Percentiles rank a stretch among this genome's conserved stretches.
Evolutionary conservation across 2,888 invertebrate species (phyloP).

Genomic region (Rhorus exstirpatorius): DNA sequence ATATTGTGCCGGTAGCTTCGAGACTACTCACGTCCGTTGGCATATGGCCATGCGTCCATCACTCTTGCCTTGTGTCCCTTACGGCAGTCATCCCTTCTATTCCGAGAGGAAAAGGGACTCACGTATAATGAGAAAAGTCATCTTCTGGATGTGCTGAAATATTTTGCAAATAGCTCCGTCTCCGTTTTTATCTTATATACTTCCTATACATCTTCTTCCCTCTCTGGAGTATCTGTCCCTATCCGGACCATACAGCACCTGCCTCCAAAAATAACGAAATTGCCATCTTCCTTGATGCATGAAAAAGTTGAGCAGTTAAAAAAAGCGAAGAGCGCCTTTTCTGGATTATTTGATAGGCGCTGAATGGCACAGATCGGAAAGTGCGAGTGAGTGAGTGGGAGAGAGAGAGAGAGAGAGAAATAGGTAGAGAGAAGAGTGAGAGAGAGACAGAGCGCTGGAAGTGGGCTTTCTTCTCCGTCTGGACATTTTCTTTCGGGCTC

Average conservation of each 20-base stretch:
- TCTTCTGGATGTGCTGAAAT: conserved; percentile 60
- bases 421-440: neutral
- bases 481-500: conserved; percentile 49
- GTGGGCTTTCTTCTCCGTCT: conserved; percentile 15
- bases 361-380: conserved; percentile 23
- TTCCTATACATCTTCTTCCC: neutral
- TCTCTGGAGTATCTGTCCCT: neutral
- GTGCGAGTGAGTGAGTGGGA: neutral
- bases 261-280: conserved; percentile 39
- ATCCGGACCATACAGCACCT: conserved; percentile 14
- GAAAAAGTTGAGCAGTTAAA: conserved; percentile 46
- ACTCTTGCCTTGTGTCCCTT: conserved; percentile 51
- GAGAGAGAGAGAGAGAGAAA: neutral
- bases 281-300: conserved; percentile 11
- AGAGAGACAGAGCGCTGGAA: neutral
- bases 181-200: neutral
- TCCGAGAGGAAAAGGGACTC: conserved; percentile 52
- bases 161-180: conserved; percentile 46
- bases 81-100: conserved; percentile 16
- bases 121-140: conserved; percentile 70
- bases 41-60: conserved; percentile 72
- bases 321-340: conserved; percentile 13
- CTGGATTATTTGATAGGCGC: conserved; percentile 58
- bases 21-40: conserved; percentile 71
- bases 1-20: conserved; percentile 72